Conservation (phyloP, 2,797 vertebrate genomes). For the Sebastes matsubarae region DNA sequence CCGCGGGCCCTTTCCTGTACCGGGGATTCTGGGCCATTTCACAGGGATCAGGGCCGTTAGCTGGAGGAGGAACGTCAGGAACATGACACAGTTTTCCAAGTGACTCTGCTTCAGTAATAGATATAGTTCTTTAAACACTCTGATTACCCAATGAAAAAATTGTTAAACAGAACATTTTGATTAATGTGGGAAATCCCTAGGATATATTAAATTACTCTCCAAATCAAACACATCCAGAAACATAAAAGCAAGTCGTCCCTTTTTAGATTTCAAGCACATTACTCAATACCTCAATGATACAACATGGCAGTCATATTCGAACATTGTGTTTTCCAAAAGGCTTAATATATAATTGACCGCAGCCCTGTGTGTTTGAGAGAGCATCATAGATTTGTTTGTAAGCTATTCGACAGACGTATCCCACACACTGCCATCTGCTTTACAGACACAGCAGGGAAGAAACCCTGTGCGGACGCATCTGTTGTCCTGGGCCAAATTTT, state of each 20-base stretch:
- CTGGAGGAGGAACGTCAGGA: constrained; percentile 84
- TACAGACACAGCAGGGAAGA: constrained; percentile 42
- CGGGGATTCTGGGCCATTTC: constrained; percentile 89
- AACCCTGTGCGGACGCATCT: background rate
- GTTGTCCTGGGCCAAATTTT: constrained; percentile 1
- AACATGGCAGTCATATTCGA: constrained; percentile 11
- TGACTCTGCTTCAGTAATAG: background rate
- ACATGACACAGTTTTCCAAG: constrained; percentile 1
- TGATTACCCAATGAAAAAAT: background rate
- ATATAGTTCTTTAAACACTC: background rate
- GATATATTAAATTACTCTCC: background rate
- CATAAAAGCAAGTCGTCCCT: background rate
- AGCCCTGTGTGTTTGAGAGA: constrained; percentile 49
- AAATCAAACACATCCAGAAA: background rate
- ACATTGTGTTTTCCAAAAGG: constrained; percentile 33
- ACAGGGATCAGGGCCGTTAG: constrained; percentile 92
- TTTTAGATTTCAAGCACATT: constrained; percentile 14
- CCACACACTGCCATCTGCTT: constrained; percentile 60
- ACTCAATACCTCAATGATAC: constrained; percentile 21
- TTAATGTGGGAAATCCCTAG: background rate
- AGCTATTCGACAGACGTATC: constrained; percentile 38
- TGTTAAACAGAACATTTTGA: background rate
- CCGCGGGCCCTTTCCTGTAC: constrained; percentile 90
- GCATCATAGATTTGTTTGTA: constrained; percentile 63
- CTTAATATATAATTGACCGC: constrained; percentile 46